Percentiles rank a stretch among this genome's conserved stretches.
Conservation (phyloP, 2,888 invertebrate genomes). For the Clistopyga incitator region DNA sequence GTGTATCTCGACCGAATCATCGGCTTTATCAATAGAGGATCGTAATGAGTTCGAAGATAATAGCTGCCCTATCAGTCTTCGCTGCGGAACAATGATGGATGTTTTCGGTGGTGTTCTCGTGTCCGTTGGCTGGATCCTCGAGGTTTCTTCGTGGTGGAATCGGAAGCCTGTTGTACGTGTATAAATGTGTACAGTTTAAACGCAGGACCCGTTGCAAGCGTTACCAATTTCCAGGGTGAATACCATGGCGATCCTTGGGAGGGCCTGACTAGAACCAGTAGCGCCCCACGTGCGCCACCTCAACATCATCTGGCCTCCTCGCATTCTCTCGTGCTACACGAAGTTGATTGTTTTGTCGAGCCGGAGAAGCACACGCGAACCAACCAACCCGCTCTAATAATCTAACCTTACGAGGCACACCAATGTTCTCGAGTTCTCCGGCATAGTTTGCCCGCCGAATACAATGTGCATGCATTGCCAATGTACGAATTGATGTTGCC, state of each 20-base stretch:
- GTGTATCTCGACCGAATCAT: constrained; percentile 76
- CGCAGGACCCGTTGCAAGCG: constrained; percentile 42
- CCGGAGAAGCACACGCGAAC: constrained; percentile 72
- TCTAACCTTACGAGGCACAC: constrained; percentile 67
- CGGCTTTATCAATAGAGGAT: constrained; percentile 83
- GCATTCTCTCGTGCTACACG: constrained; percentile 69
- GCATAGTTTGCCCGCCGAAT: not conserved
- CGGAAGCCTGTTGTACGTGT: constrained; percentile 13
- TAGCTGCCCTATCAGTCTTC: constrained; percentile 82
- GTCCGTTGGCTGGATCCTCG: constrained; percentile 62
- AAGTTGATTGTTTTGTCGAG: constrained; percentile 78
- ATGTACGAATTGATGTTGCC: not conserved
- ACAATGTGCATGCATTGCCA: not conserved
- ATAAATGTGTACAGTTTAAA: constrained; percentile 32
- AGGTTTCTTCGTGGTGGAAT: constrained; percentile 14
- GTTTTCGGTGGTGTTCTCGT: constrained; percentile 79
- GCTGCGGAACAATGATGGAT: constrained; percentile 83
- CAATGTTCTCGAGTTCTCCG: constrained; percentile 42
- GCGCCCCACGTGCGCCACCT: constrained; percentile 39
- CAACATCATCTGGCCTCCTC: constrained; percentile 45
- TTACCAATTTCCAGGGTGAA: constrained; percentile 59
- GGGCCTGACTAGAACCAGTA: constrained; percentile 24
- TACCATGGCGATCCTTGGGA: constrained; percentile 41
- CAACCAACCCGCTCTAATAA: constrained; percentile 65
- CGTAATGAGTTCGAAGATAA: constrained; percentile 84